Evolutionary conservation across 1,140 invertebrate species (phyloP), one percentile per base, ranked within the genome.

Genomic region (Apocrypta bakeri): DNA sequence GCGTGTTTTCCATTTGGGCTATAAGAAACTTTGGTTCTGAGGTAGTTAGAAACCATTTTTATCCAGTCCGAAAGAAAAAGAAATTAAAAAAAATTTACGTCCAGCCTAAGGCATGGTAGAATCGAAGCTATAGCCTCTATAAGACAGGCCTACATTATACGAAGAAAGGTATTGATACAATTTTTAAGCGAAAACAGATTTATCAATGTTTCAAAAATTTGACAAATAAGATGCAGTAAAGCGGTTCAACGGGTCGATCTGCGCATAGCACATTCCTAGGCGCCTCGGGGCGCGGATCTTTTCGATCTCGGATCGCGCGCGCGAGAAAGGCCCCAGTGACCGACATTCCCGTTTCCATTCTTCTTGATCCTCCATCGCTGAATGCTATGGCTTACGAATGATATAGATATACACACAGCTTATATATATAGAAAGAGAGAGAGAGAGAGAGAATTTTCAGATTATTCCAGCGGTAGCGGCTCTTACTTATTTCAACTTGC

Each of bases 321-420:
- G 83, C 77, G 66, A 84, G 82, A 85, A 84, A 84, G 90, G 90
- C 86, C 90, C 89, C 88, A 90, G 85, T 91, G 90, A 91, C 90
- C 90, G 90, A 91, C 85, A 91, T 91, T 90, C 87, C 86, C 87
- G 83, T 86, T 89, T 87, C 86, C 87, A 87, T 88, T 88, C 86
- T 88, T 88, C 79, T 85, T 86, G 85, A 86, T 86, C 82, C 85
- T 86, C 81, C 84, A 84, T 81, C 79, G 72, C 76, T 81, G 84
- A 83, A 83, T 84, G 84, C 84, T 82, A 80, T 71, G 68, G 78
- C 81, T 73, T 83, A 40, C 64, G 25, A 29, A 68, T 84, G 63
- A 81, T 83, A 71, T 82, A 82, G 73, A 79, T 25, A 33, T 33
- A 80, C 61, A 71, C 83, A 64, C 78, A 84, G 85, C 85, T 84